Evolutionary conservation across 2,113 vertebrate species (phyloP).

Genomic region (Caranx ignobilis): DNA sequence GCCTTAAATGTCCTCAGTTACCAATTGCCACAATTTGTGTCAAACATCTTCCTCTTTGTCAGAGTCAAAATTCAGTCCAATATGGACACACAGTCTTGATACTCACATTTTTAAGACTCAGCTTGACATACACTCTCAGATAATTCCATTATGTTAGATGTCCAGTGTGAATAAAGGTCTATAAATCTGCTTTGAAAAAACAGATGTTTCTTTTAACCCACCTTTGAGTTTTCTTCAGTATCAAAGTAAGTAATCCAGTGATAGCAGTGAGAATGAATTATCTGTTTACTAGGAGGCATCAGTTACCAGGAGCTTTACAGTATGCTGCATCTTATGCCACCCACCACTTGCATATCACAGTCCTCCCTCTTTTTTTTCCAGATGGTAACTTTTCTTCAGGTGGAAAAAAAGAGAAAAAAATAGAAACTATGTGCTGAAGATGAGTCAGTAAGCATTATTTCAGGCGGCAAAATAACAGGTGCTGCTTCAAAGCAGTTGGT

Average conservation of each 20-base stretch:
- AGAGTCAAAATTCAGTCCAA: not conserved
- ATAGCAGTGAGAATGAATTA: not conserved
- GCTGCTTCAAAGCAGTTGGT: conserved; percentile 56
- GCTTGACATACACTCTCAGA: not conserved
- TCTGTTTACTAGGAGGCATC: not conserved
- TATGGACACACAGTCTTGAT: not conserved
- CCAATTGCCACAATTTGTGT: not conserved
- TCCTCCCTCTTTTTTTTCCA: conserved; percentile 32
- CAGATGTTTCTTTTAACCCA: not conserved
- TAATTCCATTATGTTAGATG: not conserved
- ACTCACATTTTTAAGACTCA: not conserved
- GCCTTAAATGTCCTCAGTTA: not conserved
- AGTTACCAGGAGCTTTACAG: not conserved
- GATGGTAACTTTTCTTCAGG: conserved; percentile 29
- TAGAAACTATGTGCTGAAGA: not conserved
- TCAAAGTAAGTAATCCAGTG: not conserved
- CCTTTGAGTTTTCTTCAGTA: not conserved
- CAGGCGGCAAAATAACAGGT: conserved; percentile 49
- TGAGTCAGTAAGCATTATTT: conserved; percentile 42
- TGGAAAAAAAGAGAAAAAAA: not conserved
- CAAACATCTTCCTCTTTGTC: not conserved
- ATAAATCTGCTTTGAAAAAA: not conserved
- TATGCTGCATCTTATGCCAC: conserved; percentile 12
- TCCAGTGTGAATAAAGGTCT: too few relatives aligned
- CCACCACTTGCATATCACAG: conserved; percentile 3